These are phyloP conservation scores for Tragelaphus buxtoni DNA, from an alignment of 2,113 vertebrate genomes.

Conservation along the genomic window DNA sequence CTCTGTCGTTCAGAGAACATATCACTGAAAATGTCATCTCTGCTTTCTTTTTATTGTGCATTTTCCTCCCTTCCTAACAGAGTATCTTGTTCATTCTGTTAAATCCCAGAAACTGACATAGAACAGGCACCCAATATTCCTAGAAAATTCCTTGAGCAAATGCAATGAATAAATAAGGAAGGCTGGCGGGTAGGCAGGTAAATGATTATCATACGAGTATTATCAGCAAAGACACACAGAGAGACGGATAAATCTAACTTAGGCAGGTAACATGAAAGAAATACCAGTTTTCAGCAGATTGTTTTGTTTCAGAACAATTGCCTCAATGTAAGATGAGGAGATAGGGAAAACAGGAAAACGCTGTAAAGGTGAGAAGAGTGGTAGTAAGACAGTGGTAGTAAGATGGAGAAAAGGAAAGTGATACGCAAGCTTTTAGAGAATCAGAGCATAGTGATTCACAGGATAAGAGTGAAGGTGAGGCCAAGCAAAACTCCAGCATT, in stretches of 20 bases:
- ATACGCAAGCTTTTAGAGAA: background rate
- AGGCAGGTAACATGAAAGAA: background rate
- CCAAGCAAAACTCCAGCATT: background rate
- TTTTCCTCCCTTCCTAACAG: background rate
- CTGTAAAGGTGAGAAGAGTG: background rate
- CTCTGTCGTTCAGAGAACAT: background rate
- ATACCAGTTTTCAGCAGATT: background rate
- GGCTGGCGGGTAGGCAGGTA: background rate
- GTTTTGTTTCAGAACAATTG: background rate
- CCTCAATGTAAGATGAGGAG: background rate
- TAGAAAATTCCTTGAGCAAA: background rate
- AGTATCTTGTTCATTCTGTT: background rate
- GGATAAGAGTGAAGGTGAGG: background rate
- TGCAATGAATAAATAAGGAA: background rate
- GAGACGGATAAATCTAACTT: background rate
- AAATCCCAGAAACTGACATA: slow-evolving; percentile 5
- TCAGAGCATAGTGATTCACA: background rate
- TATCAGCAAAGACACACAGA: background rate
- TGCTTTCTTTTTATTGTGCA: slow-evolving; percentile 10
- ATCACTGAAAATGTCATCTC: background rate
- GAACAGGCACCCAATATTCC: background rate
- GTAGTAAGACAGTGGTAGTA: background rate
- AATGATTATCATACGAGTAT: background rate
- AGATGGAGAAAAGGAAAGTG: background rate
- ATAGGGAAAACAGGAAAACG: background rate